Conservation (phyloP, 2,888 invertebrate genomes). For the Dasypogon diadema region DNA sequence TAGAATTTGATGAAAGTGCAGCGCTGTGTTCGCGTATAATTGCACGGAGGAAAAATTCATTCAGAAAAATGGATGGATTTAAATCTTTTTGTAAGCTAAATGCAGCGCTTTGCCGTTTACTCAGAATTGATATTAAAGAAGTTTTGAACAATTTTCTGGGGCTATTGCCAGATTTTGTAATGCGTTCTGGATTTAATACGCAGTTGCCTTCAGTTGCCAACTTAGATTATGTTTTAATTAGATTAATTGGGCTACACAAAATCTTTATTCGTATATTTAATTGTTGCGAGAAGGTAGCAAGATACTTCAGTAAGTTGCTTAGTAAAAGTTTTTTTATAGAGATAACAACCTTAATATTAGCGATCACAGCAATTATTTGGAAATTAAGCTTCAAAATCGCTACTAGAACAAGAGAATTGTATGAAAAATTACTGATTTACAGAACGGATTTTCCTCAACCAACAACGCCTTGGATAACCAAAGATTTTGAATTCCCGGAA, state of each 20-base stretch:
- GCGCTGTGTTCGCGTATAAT: conserved; percentile 65
- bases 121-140: conserved; percentile 62
- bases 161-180: conserved; percentile 61
- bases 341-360: conserved; percentile 61
- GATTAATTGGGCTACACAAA: conserved; percentile 61
- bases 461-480: conserved; percentile 58
- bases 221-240: conserved; percentile 62
- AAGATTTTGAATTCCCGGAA: conserved; percentile 59
- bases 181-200: conserved; percentile 57
- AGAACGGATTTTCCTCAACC: conserved; percentile 61
- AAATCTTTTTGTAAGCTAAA: conserved; percentile 64
- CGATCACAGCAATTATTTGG: conserved; percentile 62
- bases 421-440: conserved; percentile 59
- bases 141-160: conserved; percentile 62
- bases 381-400: conserved; percentile 59
- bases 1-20: conserved; percentile 61
- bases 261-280: conserved; percentile 61
- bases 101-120: conserved; percentile 62
- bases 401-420: conserved; percentile 60
- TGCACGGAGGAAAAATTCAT: conserved; percentile 66
- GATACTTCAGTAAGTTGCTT: conserved; percentile 62
- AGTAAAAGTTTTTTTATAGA: conserved; percentile 64
- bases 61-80: conserved; percentile 64
- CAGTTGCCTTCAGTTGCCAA: conserved; percentile 62
- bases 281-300: conserved; percentile 62